Conservation (phyloP, 2,113 vertebrate species). For the Microcebus griseorufus region DNA sequence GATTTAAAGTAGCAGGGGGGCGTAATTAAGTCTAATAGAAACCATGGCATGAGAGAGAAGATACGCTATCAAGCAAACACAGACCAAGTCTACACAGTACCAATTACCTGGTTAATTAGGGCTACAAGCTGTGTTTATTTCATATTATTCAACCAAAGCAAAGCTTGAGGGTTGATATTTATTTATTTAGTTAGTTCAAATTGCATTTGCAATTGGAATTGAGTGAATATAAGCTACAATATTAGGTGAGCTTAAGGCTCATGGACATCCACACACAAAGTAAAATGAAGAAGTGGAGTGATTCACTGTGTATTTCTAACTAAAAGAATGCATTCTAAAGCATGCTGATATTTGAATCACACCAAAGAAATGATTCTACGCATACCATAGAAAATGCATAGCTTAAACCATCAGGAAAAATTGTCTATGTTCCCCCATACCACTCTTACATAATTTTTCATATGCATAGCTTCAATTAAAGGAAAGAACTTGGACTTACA, state of each 20-base stretch:
- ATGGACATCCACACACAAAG: not conserved
- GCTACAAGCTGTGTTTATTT: not conserved
- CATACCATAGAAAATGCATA: not conserved
- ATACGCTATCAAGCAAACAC: not conserved
- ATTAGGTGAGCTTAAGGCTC: not conserved
- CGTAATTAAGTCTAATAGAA: conserved; percentile 48
- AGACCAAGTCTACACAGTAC: not conserved
- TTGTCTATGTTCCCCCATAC: not conserved
- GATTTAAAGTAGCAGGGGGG: conserved; percentile 36
- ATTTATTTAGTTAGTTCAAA: not conserved
- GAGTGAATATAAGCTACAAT: not conserved
- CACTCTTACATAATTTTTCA: not conserved
- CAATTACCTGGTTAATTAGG: not conserved
- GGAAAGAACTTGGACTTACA: not conserved
- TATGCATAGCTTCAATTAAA: not conserved
- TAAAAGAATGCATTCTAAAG: not conserved
- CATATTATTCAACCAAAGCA: not conserved
- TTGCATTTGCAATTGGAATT: not conserved
- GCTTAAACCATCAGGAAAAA: not conserved
- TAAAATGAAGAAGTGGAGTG: not conserved
- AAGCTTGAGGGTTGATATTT: not conserved
- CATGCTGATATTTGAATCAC: not conserved
- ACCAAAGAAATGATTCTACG: no score
- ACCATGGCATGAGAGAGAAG: not conserved
- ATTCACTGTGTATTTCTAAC: not conserved